Percentiles rank a stretch among this genome's conserved stretches.
These are phyloP conservation scores for Peromyscus maniculatus DNA, from an alignment of 2,113 vertebrate genomes.

Conservation along the genomic window DNA sequence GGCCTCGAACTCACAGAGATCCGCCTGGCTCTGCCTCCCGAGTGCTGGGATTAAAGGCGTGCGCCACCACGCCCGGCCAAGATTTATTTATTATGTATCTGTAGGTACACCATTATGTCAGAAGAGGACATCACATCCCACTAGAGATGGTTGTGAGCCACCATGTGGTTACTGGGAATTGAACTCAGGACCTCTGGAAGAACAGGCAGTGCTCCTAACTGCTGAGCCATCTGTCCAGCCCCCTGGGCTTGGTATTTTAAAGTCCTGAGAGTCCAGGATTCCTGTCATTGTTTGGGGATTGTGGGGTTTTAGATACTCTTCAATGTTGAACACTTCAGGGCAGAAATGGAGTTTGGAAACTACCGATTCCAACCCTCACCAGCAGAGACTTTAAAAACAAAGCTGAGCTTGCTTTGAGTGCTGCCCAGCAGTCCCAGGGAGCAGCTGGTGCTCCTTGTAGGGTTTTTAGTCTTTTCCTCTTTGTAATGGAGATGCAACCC, in stretches of 20 bases:
- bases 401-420: neutral
- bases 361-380: neutral
- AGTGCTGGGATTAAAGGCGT: too few species aligned
- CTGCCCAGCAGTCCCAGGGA: neutral
- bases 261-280: constrained; percentile 1
- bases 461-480: neutral
- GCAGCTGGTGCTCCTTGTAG: neutral
- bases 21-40: too few species aligned
- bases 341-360: neutral
- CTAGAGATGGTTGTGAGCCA: too few species aligned
- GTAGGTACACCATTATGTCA: too few species aligned
- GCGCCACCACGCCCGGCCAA: too few species aligned
- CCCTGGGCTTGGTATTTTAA: neutral
- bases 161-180: too few species aligned
- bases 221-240: too few species aligned
- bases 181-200: too few species aligned
- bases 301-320: neutral
- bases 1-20: too few species aligned
- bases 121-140: too few species aligned
- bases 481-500: neutral
- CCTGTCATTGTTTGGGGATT: neutral
- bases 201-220: too few species aligned
- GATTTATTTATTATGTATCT: too few species aligned
- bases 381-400: neutral
- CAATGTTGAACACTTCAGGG: neutral